Evolutionary conservation across 2,797 vertebrate species (phyloP).

Genomic region (Enteromius radiatus): DNA sequence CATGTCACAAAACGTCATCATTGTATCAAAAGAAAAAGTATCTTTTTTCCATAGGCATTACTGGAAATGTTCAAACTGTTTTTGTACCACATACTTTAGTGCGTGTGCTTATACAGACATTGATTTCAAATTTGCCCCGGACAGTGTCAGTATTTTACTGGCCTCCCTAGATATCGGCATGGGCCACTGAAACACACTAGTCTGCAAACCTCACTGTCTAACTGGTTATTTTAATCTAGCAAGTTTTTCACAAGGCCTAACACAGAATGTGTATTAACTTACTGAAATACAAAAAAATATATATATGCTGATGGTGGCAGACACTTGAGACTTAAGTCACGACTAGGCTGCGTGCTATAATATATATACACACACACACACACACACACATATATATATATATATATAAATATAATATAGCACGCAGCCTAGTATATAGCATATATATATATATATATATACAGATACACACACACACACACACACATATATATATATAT

Average conservation of each 20-base stretch:
- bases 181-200: not conserved
- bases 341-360: not conserved
- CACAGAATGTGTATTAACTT: not conserved
- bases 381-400: no score
- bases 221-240: not conserved
- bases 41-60: not conserved
- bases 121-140: not conserved
- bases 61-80: not conserved
- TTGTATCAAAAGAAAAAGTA: not conserved
- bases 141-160: not conserved
- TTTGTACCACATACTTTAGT: not conserved
- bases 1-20: not conserved
- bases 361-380: no score
- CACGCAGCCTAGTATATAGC: no score
- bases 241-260: not conserved
- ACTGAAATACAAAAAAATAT: not conserved
- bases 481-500: no score
- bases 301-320: not conserved
- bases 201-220: not conserved
- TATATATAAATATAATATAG: no score
- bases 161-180: not conserved
- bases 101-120: not conserved
- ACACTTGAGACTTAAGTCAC: not conserved
- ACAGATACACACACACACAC: no score
- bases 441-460: no score